Percentiles rank a stretch among this genome's conserved stretches.
phyloP scores from a whole-genome alignment of 2,888 invertebrate genomes.

The Tholera decimalis region DNA sequence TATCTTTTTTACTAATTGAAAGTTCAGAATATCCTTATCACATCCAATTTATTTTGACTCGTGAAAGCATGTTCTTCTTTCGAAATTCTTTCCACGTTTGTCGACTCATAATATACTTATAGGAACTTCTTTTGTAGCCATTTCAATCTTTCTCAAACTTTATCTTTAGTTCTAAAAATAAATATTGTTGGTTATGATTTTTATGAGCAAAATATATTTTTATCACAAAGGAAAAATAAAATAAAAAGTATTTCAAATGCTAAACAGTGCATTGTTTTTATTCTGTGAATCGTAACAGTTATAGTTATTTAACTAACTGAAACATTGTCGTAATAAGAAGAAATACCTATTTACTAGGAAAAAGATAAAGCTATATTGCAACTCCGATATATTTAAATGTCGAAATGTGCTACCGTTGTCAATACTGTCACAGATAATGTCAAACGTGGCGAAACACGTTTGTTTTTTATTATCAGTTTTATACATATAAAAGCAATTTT shows the following conservation, averaged over 20 bases:
- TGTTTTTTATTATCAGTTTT: conserved; percentile 9
- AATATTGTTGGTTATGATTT: neutral
- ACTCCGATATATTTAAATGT: conserved; percentile 47
- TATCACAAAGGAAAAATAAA: conserved; percentile 8
- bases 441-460: conserved; percentile 51
- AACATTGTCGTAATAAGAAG: conserved; percentile 41
- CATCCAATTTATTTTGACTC: neutral
- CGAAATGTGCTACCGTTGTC: conserved; percentile 48
- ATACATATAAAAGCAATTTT: neutral
- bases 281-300: conserved; percentile 31
- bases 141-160: too few relatives aligned
- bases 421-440: conserved; percentile 54
- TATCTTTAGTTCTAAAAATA: neutral
- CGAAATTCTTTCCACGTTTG: neutral
- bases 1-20: neutral
- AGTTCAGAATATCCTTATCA: neutral
- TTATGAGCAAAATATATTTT: neutral
- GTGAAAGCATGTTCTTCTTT: too few relatives aligned
- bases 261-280: conserved; percentile 38
- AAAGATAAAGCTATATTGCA: conserved; percentile 52
- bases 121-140: too few relatives aligned
- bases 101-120: too few relatives aligned
- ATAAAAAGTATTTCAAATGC: conserved; percentile 10
- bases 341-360: conserved; percentile 45
- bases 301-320: conserved; percentile 25